A percentile compares a stretch with the other conserved stretches of the same genome.
Conservation (phyloP, 2,113 vertebrate genomes). For the Alethe castanea region DNA sequence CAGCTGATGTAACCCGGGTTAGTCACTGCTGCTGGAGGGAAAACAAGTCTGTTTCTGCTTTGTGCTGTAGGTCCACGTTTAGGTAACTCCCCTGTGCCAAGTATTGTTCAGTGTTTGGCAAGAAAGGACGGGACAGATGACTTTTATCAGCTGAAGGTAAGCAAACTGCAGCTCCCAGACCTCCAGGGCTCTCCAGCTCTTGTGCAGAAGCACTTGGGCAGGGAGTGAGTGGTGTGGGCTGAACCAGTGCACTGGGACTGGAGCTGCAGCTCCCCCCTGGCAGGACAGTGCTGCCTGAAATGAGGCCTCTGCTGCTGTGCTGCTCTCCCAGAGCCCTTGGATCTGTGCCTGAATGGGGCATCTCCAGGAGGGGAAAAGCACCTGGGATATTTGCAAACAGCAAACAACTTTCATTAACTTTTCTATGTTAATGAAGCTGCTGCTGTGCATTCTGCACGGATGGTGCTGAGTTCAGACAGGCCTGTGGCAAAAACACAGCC, state of each 20-base stretch:
- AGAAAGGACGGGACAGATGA: conserved; percentile 97
- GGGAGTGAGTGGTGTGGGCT: background rate
- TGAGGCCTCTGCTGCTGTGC: background rate
- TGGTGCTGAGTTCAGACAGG: background rate
- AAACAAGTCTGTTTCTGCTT: conserved; percentile 44
- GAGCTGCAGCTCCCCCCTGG: background rate
- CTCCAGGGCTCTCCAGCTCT: background rate
- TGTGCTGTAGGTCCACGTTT: conserved; percentile 88
- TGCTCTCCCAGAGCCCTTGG: background rate
- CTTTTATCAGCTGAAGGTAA: conserved; percentile 98
- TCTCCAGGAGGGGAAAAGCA: background rate
- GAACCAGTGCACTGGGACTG: rapidly evolving
- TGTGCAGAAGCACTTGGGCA: background rate
- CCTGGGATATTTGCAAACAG: background rate
- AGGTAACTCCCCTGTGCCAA: conserved; percentile 97
- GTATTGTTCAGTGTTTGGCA: conserved; percentile 98
- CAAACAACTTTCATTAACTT: background rate
- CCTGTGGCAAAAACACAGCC: background rate
- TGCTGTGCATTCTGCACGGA: background rate
- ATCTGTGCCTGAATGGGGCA: background rate
- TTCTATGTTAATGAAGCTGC: background rate
- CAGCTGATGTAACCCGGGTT: background rate
- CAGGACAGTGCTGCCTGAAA: background rate
- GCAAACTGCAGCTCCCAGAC: background rate
- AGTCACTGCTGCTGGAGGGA: conserved; percentile 30